phyloP scores from a whole-genome alignment of 2,113 vertebrate species.

The Jaculus jaculus region DNA sequence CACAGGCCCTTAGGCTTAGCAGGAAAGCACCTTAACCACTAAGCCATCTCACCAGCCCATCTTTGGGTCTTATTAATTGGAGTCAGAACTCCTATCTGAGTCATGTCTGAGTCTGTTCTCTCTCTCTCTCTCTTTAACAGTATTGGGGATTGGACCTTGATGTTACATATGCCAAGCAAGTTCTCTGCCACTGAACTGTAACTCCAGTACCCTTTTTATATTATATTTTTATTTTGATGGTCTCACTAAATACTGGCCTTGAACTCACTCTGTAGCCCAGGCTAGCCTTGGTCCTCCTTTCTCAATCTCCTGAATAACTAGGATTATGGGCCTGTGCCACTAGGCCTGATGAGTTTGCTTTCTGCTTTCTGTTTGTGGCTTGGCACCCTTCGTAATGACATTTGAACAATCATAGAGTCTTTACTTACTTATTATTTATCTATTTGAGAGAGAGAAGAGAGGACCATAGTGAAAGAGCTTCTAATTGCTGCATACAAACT shows the following conservation, averaged over 20 bases:
- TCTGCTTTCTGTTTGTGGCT: background rate
- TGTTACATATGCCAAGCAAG: background rate
- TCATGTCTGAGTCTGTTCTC: background rate
- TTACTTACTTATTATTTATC: no score
- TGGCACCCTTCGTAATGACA: background rate
- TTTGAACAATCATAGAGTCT: background rate
- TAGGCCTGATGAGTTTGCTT: background rate
- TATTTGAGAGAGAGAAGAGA: no score
- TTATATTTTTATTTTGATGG: background rate
- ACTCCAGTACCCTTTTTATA: background rate
- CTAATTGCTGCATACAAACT: no score
- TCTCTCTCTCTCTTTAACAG: background rate
- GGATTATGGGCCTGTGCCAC: background rate
- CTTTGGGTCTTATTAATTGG: background rate
- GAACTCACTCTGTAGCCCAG: background rate
- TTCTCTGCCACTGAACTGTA: background rate
- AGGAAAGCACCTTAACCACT: no score
- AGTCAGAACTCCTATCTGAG: no score
- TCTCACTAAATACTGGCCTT: background rate
- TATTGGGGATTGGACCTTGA: background rate
- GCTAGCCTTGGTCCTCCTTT: background rate
- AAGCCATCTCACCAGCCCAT: background rate
- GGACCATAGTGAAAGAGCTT: no score
- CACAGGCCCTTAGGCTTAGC: no score
- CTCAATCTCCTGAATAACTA: background rate